phyloP scores from a whole-genome alignment of 2,797 vertebrate genomes.

The Rhinatrema bivittatum region DNA sequence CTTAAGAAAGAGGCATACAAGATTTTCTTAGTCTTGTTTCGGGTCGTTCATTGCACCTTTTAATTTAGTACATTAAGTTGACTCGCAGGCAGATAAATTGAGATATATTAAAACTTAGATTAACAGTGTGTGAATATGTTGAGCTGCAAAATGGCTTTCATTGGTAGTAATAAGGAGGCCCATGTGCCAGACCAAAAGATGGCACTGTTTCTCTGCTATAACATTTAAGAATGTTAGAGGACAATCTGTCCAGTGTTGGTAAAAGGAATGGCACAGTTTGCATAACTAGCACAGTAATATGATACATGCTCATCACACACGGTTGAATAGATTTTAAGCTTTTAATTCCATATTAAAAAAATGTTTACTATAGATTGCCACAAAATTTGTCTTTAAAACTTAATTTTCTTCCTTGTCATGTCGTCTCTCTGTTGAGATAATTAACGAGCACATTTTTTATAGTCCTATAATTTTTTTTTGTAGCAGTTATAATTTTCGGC shows the following conservation, averaged over 20 bases:
- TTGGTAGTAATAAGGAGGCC: too few species aligned
- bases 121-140: too few species aligned
- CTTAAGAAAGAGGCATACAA: too few species aligned
- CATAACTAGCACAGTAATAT: conserved; percentile 20
- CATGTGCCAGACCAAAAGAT: conserved; percentile 53
- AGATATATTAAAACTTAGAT: too few species aligned
- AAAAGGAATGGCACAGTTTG: conserved; percentile 32
- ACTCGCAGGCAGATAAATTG: too few species aligned
- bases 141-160: too few species aligned
- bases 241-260: conserved; percentile 15
- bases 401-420: conserved; percentile 1
- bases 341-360: conserved; percentile 31
- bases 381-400: conserved; percentile 16
- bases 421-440: background rate
- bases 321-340: conserved; percentile 29
- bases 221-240: background rate
- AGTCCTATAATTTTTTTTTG: conserved; percentile 2
- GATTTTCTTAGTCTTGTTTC: too few species aligned
- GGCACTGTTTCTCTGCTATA: conserved; percentile 56
- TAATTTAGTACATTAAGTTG: too few species aligned
- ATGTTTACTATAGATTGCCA: conserved; percentile 7
- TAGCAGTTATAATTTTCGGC: background rate
- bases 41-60: too few species aligned
- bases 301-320: conserved; percentile 16
- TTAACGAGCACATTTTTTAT: conserved; percentile 9